Base-by-base conservation (phyloP, 2,888 invertebrate species). In the Acrocyrtus sp. region DNA sequence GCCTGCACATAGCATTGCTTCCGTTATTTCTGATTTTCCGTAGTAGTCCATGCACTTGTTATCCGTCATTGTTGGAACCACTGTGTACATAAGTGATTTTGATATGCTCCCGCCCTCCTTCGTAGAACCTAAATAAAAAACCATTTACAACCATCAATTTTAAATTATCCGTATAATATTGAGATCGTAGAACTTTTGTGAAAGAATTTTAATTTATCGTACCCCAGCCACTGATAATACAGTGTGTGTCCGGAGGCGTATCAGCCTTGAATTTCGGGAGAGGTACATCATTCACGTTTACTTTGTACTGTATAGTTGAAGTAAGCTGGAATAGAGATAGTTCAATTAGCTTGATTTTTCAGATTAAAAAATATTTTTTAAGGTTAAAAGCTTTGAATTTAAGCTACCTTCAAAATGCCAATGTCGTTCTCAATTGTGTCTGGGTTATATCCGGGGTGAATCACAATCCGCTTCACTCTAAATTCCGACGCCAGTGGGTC, bases 1-100 rank as follows among this genome's bases (percentile, higher is more conserved):
- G 0, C 79, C 79, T 15, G 79, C 79, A 67, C 80, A 80, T 8
- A 80, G n/a, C 80, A 80, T 80, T 10, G 78, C 73, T 26, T 79
- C 78, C 22, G 53, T 72, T 12, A 80, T 80, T 50, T 80, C 80
- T 29, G 68, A 63, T 63, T 78, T 75, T 21, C 79, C 80, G 69
- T 80, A 80, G 63, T 62, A 73, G 2, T 75, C 75, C 60, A 70
- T 56, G 53, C 80, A 80, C 19, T 62, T 76, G 10, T 75, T 53
- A 53, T 80, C 80, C 4, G 68, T 73, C 63, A 79, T 77, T 17
- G 78, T 72, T 1, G 79, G 78, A 0, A 80, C 80, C 8, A 72
- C 74, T 8, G 79, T 78, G 62, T 77, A 79, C 76, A 79, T 79
- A 1, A 80, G 61, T 15, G 73, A 61, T 21, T 78, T 77, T 0